Evolutionary conservation across 2,113 vertebrate genomes (phyloP), one percentile per base, ranked within the genome.

Genomic region (Scomber japonicus): DNA sequence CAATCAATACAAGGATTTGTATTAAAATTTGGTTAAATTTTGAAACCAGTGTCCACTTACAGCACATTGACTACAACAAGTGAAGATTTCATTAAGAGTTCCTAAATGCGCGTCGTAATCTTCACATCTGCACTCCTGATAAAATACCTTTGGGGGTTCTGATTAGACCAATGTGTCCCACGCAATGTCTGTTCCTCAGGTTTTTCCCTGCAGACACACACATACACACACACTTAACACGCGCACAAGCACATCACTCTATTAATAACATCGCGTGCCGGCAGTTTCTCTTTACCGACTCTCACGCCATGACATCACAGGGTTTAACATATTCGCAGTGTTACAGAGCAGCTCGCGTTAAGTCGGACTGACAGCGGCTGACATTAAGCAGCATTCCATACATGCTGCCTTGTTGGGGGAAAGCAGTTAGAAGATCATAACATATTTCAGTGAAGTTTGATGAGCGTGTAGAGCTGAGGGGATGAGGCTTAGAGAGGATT

Each of bases 221-320:
- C 49, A 54, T 21, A 17, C 35, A 53, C 16, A 53, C n/a, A 0
- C 40, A 13, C 51, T 17, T 54, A 10, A 19, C 45, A 54, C 45
- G 7, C 15, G 21, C 49, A 72, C 45, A 40, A 35, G 3, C 17
- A 56, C 59, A 17, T 54, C 3, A 1, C 11, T 62, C 48, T 72
- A 65, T 77, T 86, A 76, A 88, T 78, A 82, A 50, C 82, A 91
- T 87, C 4, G 86, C 80, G 61, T 87, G 84, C 80, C 10, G 56
- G 0, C 83, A 44, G 69, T 64, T 71, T 82, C 50, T 64, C 54
- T 44, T 35, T 60, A 54, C n/a, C 11, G 3, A 15, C 75, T 78
- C 54, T 80, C 72, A 63, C 46, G 31, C 70, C 50, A 76, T 89
- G 88, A 92, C 89, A 85, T 92, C 89, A 89, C 80, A 17, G 68